These are phyloP conservation scores for Fabriciana adippe DNA, from an alignment of 2,888 invertebrate species.

Conservation along the genomic window DNA sequence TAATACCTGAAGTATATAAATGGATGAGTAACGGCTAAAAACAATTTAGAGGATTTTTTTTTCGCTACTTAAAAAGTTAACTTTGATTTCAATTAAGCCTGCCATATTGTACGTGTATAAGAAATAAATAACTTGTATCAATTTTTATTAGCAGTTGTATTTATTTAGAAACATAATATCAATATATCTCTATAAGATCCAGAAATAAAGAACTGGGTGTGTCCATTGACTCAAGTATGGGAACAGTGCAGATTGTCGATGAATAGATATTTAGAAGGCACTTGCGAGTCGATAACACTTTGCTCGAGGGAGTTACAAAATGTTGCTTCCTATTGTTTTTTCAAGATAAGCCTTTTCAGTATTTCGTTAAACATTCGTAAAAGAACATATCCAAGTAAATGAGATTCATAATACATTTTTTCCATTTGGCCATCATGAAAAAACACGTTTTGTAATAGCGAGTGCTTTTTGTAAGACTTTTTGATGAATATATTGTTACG, in stretches of 20 bases:
- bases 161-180: too few species aligned
- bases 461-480: slow-evolving; percentile 49
- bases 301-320: slow-evolving; percentile 52
- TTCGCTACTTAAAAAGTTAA: too few species aligned
- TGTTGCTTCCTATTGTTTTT: slow-evolving; percentile 37
- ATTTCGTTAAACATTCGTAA: slow-evolving; percentile 20
- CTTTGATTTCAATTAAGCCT: too few species aligned
- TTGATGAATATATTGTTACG: slow-evolving; percentile 53
- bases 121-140: too few species aligned
- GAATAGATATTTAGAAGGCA: slow-evolving; percentile 36
- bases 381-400: slow-evolving; percentile 18
- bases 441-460: slow-evolving; percentile 24
- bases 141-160: too few species aligned
- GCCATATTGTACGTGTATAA: too few species aligned
- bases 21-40: neutral
- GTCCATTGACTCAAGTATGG: slow-evolving; percentile 18
- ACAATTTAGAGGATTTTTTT: neutral
- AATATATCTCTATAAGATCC: too few species aligned
- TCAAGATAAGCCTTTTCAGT: slow-evolving; percentile 20
- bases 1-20: neutral
- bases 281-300: slow-evolving; percentile 43
- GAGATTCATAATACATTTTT: slow-evolving; percentile 14
- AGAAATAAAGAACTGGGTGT: neutral
- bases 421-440: slow-evolving; percentile 1
- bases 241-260: slow-evolving; percentile 24